A percentile compares a stretch with the other conserved stretches of the same genome.
Conservation (phyloP, 2,888 invertebrate species). For the Xestia ashworthii region DNA sequence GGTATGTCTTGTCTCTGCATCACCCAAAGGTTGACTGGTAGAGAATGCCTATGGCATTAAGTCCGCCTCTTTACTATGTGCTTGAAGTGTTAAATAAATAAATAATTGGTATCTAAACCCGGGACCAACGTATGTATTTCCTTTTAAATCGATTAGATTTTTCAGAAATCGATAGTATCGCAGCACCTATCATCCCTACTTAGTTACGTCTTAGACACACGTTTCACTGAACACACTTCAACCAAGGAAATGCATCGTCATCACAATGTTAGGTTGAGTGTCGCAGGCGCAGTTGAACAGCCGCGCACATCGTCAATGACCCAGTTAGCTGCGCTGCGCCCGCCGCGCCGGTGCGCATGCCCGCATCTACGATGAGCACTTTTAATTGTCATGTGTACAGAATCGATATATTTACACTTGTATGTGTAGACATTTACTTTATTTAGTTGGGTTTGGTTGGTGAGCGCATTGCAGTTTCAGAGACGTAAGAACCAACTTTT, state of each 20-base stretch:
- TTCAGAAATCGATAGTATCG: not conserved
- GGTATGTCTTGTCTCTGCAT: no score
- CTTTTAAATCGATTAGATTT: not conserved
- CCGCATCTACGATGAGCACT: slow-evolving; percentile 51
- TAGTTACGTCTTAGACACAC: slow-evolving; percentile 2
- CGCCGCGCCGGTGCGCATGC: slow-evolving; percentile 51
- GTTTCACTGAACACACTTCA: not conserved
- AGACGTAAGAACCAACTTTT: not conserved
- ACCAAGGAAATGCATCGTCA: slow-evolving; percentile 54
- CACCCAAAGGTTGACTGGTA: no score
- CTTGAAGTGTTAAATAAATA: no score
- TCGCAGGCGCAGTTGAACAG: slow-evolving; percentile 43
- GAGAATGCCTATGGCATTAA: no score
- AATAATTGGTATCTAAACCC: no score
- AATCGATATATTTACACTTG: slow-evolving; percentile 15
- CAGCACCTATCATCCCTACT: not conserved
- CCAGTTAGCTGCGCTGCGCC: slow-evolving; percentile 66
- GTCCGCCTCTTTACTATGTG: no score
- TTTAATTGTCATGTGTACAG: slow-evolving; percentile 42
- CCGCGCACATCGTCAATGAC: slow-evolving; percentile 68
- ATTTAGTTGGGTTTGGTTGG: not conserved
- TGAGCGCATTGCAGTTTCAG: not conserved
- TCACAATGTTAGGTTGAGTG: slow-evolving; percentile 27
- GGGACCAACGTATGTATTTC: not conserved
- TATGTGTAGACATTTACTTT: not conserved